Percentiles rank a stretch among this genome's conserved stretches.
Evolutionary conservation across 1,140 invertebrate genomes (phyloP).

Genomic region (Solenopsis invicta): DNA sequence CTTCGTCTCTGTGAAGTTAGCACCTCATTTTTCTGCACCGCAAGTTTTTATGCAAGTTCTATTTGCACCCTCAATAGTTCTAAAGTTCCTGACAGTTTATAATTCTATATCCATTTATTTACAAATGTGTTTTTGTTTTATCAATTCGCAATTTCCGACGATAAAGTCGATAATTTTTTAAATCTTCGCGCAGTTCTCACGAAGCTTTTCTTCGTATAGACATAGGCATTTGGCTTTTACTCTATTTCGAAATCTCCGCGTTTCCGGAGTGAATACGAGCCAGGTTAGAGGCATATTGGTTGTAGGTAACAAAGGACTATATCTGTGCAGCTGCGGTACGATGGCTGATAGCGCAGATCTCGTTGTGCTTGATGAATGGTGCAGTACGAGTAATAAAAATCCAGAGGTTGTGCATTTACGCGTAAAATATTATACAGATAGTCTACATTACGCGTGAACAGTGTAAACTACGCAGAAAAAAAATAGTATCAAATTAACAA

Average conservation of each 20-base stretch:
- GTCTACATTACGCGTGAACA: too few species aligned
- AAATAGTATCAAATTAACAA: too few species aligned
- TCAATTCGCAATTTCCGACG: not conserved
- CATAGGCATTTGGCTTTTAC: not conserved
- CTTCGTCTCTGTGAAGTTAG: too few species aligned
- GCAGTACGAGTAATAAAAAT: conserved; percentile 96
- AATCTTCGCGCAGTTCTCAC: not conserved
- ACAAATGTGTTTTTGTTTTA: not conserved
- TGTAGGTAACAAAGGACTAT: conserved; percentile 98
- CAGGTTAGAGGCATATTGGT: conserved; percentile 97
- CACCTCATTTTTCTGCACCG: too few species aligned
- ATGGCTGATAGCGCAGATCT: conserved; percentile 98
- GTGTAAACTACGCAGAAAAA: too few species aligned
- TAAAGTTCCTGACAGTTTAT: too few species aligned
- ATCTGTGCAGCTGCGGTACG: conserved; percentile 93
- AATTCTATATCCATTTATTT: conserved; percentile 14
- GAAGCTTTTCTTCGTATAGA: not conserved
- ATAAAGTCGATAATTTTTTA: not conserved
- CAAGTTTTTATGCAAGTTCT: too few species aligned
- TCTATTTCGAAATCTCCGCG: not conserved
- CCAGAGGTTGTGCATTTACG: too few species aligned
- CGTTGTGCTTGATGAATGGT: conserved; percentile 97
- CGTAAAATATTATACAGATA: too few species aligned
- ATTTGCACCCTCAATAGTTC: too few species aligned
- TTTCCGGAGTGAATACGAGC: conserved; percentile 93